Evolutionary conservation across 1,140 invertebrate genomes (phyloP).

Genomic region (Drosophila guanche): DNA sequence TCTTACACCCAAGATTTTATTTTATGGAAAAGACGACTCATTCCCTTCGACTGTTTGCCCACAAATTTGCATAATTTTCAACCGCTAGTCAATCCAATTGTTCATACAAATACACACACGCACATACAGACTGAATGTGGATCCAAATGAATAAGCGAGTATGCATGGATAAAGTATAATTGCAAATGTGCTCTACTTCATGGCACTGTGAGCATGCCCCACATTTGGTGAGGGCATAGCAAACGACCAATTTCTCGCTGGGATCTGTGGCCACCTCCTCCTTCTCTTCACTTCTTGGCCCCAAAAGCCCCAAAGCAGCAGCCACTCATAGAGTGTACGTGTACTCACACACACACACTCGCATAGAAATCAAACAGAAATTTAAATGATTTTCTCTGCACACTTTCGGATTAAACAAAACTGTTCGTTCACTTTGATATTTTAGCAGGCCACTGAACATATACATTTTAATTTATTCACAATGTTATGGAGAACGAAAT

Average conservation of each 20-base stretch:
- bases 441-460: conserved; percentile 14
- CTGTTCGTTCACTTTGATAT: conserved; percentile 33
- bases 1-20: conserved; percentile 13
- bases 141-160: conserved; percentile 32
- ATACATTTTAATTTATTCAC: conserved; percentile 20
- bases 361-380: conserved; percentile 31
- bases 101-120: conserved; percentile 3
- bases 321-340: conserved; percentile 7
- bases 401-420: conserved; percentile 15
- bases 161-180: conserved; percentile 26
- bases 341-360: conserved; percentile 16
- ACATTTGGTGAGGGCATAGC: conserved; percentile 47
- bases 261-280: neutral
- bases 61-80: conserved; percentile 42
- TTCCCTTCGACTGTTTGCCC: conserved; percentile 8
- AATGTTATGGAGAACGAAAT: conserved; percentile 27
- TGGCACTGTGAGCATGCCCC: conserved; percentile 49
- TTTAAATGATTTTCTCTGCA: conserved; percentile 4
- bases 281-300: conserved; percentile 14
- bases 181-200: conserved; percentile 49
- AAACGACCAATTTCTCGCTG: conserved; percentile 41
- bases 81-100: conserved; percentile 45
- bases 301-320: conserved; percentile 26
- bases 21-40: neutral
- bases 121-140: neutral